A percentile compares a stretch with the other conserved stretches of the same genome.
Evolutionary conservation across 2,888 invertebrate genomes (phyloP).

Genomic region (Arge pagana): DNA sequence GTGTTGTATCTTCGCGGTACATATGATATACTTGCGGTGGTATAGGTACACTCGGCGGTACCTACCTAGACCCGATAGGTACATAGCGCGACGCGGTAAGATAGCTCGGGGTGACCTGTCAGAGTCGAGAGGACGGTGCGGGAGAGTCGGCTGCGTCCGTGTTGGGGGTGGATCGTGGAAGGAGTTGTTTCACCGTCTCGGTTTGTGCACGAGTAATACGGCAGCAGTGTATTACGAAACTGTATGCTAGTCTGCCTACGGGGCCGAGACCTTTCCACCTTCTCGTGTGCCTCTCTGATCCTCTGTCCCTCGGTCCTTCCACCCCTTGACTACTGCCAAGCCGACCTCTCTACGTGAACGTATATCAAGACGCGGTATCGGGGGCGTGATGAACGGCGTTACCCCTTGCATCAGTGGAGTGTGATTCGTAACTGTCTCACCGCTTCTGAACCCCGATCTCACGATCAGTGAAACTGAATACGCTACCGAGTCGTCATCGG

Average conservation of each 20-base stretch:
- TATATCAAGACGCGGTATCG: slow-evolving; percentile 32
- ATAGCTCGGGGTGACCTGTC: slow-evolving; percentile 11
- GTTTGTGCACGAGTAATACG: slow-evolving; percentile 40
- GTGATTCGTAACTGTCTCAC: slow-evolving; percentile 55
- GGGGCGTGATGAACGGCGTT: slow-evolving; percentile 47
- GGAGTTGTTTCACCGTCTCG: too few species aligned
- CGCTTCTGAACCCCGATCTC: slow-evolving; percentile 44
- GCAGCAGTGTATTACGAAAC: slow-evolving; percentile 48
- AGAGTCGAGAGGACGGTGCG: slow-evolving; percentile 7
- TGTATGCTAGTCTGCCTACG: slow-evolving; percentile 40
- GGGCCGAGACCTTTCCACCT: slow-evolving; percentile 30
- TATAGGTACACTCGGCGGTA: too few species aligned
- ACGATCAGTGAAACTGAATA: slow-evolving; percentile 5
- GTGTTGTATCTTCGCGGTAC: too few species aligned
- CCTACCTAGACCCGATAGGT: too few species aligned
- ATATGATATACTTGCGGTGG: not conserved
- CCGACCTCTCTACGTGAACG: slow-evolving; percentile 21
- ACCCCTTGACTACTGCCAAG: slow-evolving; percentile 1
- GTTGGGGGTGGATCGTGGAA: slow-evolving; percentile 32
- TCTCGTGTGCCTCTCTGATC: not conserved
- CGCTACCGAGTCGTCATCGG: too few species aligned
- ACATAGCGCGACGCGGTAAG: not conserved
- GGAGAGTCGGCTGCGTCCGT: slow-evolving; percentile 16
- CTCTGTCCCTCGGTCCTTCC: slow-evolving; percentile 1
- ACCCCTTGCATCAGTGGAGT: slow-evolving; percentile 43